Conservation (phyloP, 2,888 invertebrate genomes). For the Diachrysia chrysitis region DNA sequence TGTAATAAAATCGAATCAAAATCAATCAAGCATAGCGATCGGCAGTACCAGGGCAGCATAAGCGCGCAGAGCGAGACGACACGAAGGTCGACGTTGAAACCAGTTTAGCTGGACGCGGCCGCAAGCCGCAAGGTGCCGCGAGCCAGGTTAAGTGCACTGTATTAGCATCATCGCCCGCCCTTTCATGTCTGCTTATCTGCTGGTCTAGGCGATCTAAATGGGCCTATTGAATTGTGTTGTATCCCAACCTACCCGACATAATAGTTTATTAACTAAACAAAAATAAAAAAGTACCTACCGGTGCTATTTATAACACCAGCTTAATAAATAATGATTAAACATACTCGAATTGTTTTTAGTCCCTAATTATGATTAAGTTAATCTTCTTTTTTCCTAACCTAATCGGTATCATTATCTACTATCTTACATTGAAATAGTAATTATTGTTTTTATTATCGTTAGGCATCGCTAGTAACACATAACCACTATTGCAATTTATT, state of each 20-base stretch:
- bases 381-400: background rate
- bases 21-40: slow-evolving; percentile 81
- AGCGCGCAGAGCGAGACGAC: slow-evolving; percentile 75
- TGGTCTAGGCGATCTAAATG: slow-evolving; percentile 82
- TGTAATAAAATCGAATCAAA: slow-evolving; percentile 71
- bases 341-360: too few species aligned
- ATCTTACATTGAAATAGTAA: background rate
- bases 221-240: slow-evolving; percentile 83
- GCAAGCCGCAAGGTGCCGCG: slow-evolving; percentile 87
- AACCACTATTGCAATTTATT: background rate
- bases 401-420: background rate
- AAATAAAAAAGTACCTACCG: background rate
- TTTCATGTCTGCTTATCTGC: slow-evolving; percentile 86
- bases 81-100: slow-evolving; percentile 85
- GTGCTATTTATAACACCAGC: slow-evolving; percentile 7
- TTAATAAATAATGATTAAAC: too few species aligned
- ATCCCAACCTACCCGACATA: slow-evolving; percentile 50
- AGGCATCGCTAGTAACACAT: background rate
- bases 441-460: background rate
- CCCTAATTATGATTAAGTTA: too few species aligned
- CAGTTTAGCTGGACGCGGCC: slow-evolving; percentile 82
- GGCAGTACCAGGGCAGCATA: slow-evolving; percentile 81
- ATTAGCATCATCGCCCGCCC: slow-evolving; percentile 86
- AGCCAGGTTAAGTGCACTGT: slow-evolving; percentile 86
- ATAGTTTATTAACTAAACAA: slow-evolving; percentile 39